Conservation (phyloP, 2,797 vertebrate genomes). For the Onychomys arenicola region DNA sequence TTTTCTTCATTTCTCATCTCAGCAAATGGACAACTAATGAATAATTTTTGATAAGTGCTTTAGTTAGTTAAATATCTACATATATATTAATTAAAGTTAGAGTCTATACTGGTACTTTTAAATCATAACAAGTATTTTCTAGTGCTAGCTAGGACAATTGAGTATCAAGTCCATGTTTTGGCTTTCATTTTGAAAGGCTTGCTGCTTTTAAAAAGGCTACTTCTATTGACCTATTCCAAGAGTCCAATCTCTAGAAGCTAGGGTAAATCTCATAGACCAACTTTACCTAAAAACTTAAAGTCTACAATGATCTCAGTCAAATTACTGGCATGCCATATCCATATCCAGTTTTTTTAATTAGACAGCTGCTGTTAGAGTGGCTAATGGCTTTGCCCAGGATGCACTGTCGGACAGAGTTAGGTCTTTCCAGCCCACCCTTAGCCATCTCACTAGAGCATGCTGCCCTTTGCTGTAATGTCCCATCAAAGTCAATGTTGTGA, state of each 20-base stretch:
- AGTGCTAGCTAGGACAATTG: background rate
- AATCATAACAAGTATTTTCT: background rate
- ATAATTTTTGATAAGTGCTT: background rate
- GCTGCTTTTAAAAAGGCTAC: background rate
- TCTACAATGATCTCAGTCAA: constrained; percentile 57
- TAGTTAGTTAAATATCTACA: background rate
- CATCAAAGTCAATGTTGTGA: constrained; percentile 63
- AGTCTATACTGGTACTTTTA: background rate
- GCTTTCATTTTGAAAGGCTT: constrained; percentile 26
- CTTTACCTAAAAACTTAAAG: constrained; percentile 31
- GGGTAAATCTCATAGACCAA: constrained; percentile 12
- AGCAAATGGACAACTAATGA: background rate
- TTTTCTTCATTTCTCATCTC: background rate
- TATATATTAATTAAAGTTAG: background rate
- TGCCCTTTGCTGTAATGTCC: constrained; percentile 29
- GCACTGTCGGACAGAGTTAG: constrained; percentile 14
- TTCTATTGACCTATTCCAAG: background rate
- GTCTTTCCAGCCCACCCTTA: constrained; percentile 6
- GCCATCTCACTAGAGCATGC: background rate
- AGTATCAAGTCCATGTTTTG: background rate
- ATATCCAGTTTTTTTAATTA: constrained; percentile 60
- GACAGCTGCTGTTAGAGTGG: background rate
- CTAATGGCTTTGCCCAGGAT: background rate
- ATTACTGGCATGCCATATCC: constrained; percentile 10
- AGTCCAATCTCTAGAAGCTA: constrained; percentile 16